A percentile compares a stretch with the other conserved stretches of the same genome.
Evolutionary conservation across 2,797 vertebrate species (phyloP).

Genomic region (Cygnus olor): DNA sequence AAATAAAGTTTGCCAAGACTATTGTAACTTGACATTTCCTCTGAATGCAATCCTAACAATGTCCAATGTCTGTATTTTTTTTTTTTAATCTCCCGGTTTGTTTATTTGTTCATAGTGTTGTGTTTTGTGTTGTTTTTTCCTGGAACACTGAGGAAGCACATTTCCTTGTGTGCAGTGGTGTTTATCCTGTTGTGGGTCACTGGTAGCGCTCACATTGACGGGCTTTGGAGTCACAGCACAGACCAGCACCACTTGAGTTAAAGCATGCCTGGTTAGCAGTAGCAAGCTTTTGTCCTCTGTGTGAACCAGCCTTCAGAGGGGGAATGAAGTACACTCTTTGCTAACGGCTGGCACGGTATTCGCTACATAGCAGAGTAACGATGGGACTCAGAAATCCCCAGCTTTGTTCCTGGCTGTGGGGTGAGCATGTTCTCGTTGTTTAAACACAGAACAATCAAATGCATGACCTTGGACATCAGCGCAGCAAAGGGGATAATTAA

Average conservation of each 20-base stretch:
- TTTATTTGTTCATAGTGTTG: background rate
- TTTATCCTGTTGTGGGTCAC: background rate
- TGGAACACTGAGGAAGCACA: background rate
- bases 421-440: background rate
- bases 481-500: conserved; percentile 17
- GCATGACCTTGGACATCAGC: conserved; percentile 18
- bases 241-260: conserved; percentile 50
- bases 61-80: background rate
- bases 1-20: background rate
- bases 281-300: conserved; percentile 60
- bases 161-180: background rate
- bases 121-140: too few species aligned
- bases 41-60: background rate
- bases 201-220: background rate
- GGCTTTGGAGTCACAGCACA: background rate
- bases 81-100: background rate
- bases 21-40: background rate
- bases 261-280: conserved; percentile 52
- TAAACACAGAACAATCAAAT: conserved; percentile 37
- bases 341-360: conserved; percentile 45
- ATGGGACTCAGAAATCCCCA: conserved; percentile 11
- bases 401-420: conserved; percentile 42
- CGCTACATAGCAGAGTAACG: conserved; percentile 46
- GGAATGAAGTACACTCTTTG: conserved; percentile 29
- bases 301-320: conserved; percentile 48